Base-by-base conservation (phyloP, 1,140 invertebrate genomes). In the Drosophila paulistorum region DNA sequence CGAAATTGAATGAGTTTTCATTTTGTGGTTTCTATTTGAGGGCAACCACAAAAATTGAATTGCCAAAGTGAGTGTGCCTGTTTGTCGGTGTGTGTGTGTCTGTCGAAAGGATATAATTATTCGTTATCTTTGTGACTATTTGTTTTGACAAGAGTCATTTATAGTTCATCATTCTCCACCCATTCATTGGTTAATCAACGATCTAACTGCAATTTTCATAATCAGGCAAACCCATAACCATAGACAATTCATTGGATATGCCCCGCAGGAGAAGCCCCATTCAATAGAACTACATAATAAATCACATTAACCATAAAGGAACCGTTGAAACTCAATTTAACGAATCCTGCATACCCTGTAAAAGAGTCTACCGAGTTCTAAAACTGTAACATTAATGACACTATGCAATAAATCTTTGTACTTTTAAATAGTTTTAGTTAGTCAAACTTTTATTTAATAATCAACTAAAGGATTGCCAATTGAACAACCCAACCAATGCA, bases 141-240 rank as follows among this genome's bases (percentile, higher is more conserved):
- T 41, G 14, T 30, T 71, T 11, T 13, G 65, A 51, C 69, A 63
- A 62, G 69, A 73, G 68, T 74, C 63, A 26, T 74, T 70, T 60
- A 30, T 30, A 45, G 55, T 68, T 60, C 60, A 48, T 60, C 66
- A 81, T 61, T 67, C 7, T 65, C 60, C 42, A 79, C 68, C 41
- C 63, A 76, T 75, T 71, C 57, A 63, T 70, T 78, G 59, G 68
- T 71, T 86, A 85, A 81, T 85, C 71, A 78, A 68, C 45, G 55
- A 58, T 54, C 70, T 68, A 65, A 68, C 57, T 68, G 64, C 68
- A 54, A 60, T 65, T 73, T 59, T 76, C 42, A 69, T 79, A 77
- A 77, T 68, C 68, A 79, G 30, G n/a, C 68, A 51, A 60, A 51
- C 57, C 42, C 60, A 68, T 63, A 59, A 66, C 70, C 77, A 54